These are phyloP conservation scores for Meiosimyza platycephala DNA, from an alignment of 2,888 invertebrate species.

Conservation along the genomic window DNA sequence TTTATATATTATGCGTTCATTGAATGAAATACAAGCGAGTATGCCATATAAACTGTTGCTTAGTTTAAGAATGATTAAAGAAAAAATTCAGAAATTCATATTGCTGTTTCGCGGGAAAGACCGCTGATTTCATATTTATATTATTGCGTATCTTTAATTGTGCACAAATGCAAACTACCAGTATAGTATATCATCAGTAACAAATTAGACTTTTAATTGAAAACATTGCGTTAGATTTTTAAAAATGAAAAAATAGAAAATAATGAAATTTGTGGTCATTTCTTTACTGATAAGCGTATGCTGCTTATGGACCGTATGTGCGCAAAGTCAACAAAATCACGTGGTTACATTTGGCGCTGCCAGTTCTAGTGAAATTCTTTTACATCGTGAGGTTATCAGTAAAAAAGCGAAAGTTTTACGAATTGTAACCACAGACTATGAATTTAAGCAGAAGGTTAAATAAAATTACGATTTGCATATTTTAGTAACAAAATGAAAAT, in stretches of 20 bases:
- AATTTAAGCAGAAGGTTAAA: conserved; percentile 45
- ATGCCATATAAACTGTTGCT: too few relatives aligned
- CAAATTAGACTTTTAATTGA: neutral
- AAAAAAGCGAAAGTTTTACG: conserved; percentile 46
- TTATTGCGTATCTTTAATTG: too few relatives aligned
- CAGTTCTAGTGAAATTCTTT: conserved; percentile 44
- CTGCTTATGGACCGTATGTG: too few relatives aligned
- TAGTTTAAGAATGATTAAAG: too few relatives aligned
- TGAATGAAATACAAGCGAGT: too few relatives aligned
- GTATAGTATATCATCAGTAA: too few relatives aligned
- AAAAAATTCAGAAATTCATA: too few relatives aligned
- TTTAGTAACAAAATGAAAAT: neutral
- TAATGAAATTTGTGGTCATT: conserved; percentile 20
- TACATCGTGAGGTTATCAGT: conserved; percentile 44
- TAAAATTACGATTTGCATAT: neutral
- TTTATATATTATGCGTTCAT: too few relatives aligned
- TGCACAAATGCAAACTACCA: too few relatives aligned
- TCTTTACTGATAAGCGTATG: neutral
- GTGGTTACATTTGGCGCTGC: conserved; percentile 46
- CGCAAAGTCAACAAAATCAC: neutral
- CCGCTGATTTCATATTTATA: too few relatives aligned
- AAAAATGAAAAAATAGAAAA: neutral
- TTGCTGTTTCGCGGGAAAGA: too few relatives aligned
- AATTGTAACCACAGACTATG: conserved; percentile 45
- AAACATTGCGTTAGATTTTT: neutral